Percentiles rank a stretch among this genome's conserved stretches.
These are phyloP conservation scores for Bathynomus jamesi DNA, from an alignment of 1,140 invertebrate species.

Conservation along the genomic window DNA sequence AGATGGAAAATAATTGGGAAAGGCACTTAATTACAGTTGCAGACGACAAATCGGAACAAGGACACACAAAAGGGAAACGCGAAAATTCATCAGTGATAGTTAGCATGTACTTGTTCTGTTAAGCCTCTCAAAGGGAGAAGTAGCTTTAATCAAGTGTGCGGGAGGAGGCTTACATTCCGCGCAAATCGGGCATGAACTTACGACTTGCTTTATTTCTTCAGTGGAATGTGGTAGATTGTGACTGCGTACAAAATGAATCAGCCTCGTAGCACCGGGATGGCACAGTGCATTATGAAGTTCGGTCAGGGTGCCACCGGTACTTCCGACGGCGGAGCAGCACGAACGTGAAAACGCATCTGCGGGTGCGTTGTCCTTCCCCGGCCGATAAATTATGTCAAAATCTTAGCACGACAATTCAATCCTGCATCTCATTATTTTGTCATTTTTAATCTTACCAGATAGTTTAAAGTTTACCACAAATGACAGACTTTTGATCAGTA, in stretches of 20 bases:
- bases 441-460: conserved; percentile 21
- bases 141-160: not conserved
- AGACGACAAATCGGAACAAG: conserved; percentile 12
- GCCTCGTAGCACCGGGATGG: conserved; percentile 16
- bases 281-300: conserved; percentile 10
- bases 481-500: conserved; percentile 8
- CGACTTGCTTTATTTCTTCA: conserved; percentile 15
- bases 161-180: not conserved
- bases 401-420: conserved; percentile 21
- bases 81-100: no score
- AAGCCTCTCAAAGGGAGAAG: not conserved
- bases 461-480: conserved; percentile 19
- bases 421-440: conserved; percentile 20
- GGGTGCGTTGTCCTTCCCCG: conserved; percentile 4
- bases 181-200: not conserved
- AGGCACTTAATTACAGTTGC: no score
- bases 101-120: not conserved
- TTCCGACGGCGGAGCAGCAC: not conserved
- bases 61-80: not conserved
- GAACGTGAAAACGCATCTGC: conserved; percentile 13
- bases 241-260: conserved; percentile 9
- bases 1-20: conserved; percentile 6
- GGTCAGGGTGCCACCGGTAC: not conserved
- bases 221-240: conserved; percentile 9
- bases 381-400: conserved; percentile 9